Percentiles rank a stretch among this genome's conserved stretches.
Evolutionary conservation across 2,888 invertebrate genomes (phyloP).

Genomic region (Lasius fuliginosus): DNA sequence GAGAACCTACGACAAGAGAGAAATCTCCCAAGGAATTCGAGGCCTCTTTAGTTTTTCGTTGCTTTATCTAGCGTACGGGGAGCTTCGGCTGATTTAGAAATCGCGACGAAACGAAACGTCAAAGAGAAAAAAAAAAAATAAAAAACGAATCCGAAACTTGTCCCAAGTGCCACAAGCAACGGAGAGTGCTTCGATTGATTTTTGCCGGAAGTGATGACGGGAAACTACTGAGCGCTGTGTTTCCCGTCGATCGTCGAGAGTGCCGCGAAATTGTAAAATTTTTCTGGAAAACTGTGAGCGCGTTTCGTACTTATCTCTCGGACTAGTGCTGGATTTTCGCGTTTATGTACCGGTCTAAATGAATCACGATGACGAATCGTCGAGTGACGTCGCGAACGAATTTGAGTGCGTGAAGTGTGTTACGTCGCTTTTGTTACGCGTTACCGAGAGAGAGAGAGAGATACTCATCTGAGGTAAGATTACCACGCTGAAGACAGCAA

Average conservation of each 20-base stretch:
- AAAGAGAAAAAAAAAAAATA: not conserved
- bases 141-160: not conserved
- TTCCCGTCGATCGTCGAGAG: not conserved
- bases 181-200: constrained; percentile 15
- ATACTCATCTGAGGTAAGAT: constrained; percentile 18
- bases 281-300: not conserved
- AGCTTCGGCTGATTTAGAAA: not conserved
- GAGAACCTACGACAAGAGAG: constrained; percentile 10
- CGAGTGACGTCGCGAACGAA: constrained; percentile 52
- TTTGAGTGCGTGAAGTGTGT: constrained; percentile 67
- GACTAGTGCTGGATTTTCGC: not conserved
- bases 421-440: constrained; percentile 51
- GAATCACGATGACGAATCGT: constrained; percentile 51
- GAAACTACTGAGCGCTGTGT: not conserved
- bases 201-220: not conserved
- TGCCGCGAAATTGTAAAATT: not conserved
- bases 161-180: constrained; percentile 13
- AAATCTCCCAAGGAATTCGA: not conserved
- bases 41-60: not conserved
- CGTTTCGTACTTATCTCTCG: not conserved
- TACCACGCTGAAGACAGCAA: not conserved
- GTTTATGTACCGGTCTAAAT: constrained; percentile 17
- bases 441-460: constrained; percentile 29
- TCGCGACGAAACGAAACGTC: not conserved
- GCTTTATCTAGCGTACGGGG: not conserved